Base-by-base conservation (phyloP, 2,797 vertebrate species). In the Sciaenops ocellatus region DNA sequence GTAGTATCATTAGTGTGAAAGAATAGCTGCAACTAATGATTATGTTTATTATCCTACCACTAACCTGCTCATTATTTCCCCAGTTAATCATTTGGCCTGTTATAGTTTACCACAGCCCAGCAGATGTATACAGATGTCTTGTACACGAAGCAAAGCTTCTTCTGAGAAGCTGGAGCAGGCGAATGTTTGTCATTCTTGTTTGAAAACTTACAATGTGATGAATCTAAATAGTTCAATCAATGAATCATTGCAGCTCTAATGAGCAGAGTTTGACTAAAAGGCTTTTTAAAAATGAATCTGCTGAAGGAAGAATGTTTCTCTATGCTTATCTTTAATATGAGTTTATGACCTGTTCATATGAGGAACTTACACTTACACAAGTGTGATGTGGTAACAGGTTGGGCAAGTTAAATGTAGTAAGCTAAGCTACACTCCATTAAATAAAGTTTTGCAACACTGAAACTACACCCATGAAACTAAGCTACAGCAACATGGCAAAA, bases 331-430 rank as follows among this genome's bases (percentile, higher is more conserved):
- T 20, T 26, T 30, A n/a, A 65, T 34, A 18, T 26, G 10, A 34
- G 3, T 38, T 34, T 11, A 66, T 17, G 47, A 38, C 6, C 2
- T 8, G 47, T 15, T 3, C 1, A 1, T 9, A 24, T 5, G 12
- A 52, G n/a, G n/a, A 52, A 66, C 64, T 61, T 38, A 9, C 34
- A 9, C 34, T 47, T 51, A 38, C 26, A 38, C 47, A 66, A 66
- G 47, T 50, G 63, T 34, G 46, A 34, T 38, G 28, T 30, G 8
- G 9, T 38, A 7, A 38, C 34, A 38, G 34, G 34, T 38, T 38
- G 34, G 34, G 34, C 7, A 38, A 9, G 8, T 38, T 38, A 38
- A 38, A 38, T 38, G 34, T 38, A 2, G 30, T 30, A 30, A 30
- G 6, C 5, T 6, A 6, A 30, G 30, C 30, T 30, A 30, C 30